These are phyloP conservation scores for Danio albolineatus DNA, from an alignment of 2,797 vertebrate genomes.

Conservation along the genomic window DNA sequence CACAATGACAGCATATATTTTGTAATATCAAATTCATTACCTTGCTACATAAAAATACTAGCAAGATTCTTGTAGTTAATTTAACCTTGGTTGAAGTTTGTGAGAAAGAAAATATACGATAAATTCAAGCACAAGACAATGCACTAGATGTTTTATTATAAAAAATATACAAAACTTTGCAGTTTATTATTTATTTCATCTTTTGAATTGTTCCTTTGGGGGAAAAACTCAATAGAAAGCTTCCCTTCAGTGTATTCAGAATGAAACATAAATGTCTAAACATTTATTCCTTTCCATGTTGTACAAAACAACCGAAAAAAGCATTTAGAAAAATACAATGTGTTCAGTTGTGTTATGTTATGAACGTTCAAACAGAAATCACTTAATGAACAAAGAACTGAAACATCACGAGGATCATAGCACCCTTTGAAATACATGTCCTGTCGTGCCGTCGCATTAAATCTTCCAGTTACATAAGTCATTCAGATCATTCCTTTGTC, in stretches of 20 bases:
- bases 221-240: not conserved
- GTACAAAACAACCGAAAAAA: not conserved
- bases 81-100: not conserved
- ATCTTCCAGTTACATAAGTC: not conserved
- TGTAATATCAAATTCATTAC: not conserved
- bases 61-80: not conserved
- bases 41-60: not conserved
- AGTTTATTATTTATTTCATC: slow-evolving; percentile 16
- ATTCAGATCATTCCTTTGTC: slow-evolving; percentile 18
- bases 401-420: slow-evolving; percentile 12
- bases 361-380: slow-evolving; percentile 1
- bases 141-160: slow-evolving; percentile 62
- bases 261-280: not conserved
- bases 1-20: no score
- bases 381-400: not conserved
- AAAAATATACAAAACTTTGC: slow-evolving; percentile 66
- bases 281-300: not conserved
- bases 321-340: not conserved
- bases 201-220: slow-evolving; percentile 39
- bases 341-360: not conserved
- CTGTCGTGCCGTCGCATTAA: not conserved
- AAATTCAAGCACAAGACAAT: slow-evolving; percentile 24
- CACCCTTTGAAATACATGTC: slow-evolving; percentile 52
- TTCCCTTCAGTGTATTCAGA: not conserved
- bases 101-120: slow-evolving; percentile 21